Evolutionary conservation across 1,140 invertebrate genomes (phyloP).

Genomic region (Anastrepha obliqua): DNA sequence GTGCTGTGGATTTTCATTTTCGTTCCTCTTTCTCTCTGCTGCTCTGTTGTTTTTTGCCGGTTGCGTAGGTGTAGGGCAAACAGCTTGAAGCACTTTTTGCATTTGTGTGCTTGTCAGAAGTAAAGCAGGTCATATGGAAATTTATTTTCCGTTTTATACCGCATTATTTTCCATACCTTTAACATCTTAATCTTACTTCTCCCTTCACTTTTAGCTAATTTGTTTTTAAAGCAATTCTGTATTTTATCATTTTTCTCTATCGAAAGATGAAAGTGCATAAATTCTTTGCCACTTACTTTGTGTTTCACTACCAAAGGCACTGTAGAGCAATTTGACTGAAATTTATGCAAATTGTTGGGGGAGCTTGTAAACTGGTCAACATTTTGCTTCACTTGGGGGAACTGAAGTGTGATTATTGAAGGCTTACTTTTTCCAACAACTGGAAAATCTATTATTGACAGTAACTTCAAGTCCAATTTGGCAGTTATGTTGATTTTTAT

Average conservation of each 20-base stretch:
- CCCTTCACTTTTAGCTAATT: neutral
- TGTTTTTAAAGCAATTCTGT: neutral
- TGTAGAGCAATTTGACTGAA: neutral
- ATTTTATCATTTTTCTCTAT: neutral
- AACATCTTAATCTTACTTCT: constrained; percentile 17
- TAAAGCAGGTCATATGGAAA: constrained; percentile 42
- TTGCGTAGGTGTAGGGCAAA: neutral
- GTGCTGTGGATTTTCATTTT: neutral
- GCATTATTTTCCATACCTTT: constrained; percentile 38
- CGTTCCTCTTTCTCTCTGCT: too few species aligned
- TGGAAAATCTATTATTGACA: too few species aligned
- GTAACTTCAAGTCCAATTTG: too few species aligned
- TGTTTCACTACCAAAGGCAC: neutral
- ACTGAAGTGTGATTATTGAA: too few species aligned
- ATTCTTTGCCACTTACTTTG: constrained; percentile 26
- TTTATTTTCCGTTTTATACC: constrained; percentile 46
- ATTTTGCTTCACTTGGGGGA: too few species aligned
- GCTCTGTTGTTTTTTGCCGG: neutral
- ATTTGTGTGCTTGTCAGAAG: neutral
- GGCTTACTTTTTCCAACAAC: too few species aligned
- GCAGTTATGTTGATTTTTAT: too few species aligned
- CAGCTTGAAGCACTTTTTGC: constrained; percentile 10
- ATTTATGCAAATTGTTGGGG: too few species aligned
- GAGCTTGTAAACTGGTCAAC: too few species aligned
- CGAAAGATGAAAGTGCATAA: neutral